Percentiles rank a stretch among this genome's conserved stretches.
phyloP scores from a whole-genome alignment of 2,113 vertebrate species.

The Megaleporinus macrocephalus region DNA sequence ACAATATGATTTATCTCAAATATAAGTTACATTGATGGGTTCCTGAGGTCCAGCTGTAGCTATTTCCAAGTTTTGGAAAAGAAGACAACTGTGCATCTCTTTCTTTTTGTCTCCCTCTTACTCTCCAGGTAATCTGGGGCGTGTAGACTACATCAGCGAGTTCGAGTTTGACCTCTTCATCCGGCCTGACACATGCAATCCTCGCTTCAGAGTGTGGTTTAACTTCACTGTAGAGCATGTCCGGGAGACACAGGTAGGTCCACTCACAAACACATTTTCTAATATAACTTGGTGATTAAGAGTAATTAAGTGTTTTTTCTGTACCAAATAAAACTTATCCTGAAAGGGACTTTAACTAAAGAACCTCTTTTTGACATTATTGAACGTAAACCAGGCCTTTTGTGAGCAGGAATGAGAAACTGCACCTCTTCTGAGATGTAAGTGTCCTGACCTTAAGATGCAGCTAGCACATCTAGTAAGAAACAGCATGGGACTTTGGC shows the following conservation, averaged over 20 bases:
- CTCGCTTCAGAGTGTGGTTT: conserved; percentile 98
- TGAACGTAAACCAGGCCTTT: neutral
- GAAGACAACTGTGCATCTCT: conserved; percentile 10
- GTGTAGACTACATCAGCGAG: conserved; percentile 92
- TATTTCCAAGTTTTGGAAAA: neutral
- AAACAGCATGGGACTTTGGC: conserved; percentile 7
- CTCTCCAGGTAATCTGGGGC: conserved; percentile 89
- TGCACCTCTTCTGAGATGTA: neutral
- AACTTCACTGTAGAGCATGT: conserved; percentile 98
- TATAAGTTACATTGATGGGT: neutral
- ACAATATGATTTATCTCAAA: too few relatives aligned
- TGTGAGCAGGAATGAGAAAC: neutral
- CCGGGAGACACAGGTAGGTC: conserved; percentile 89
- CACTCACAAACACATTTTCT: neutral
- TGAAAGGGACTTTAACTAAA: neutral
- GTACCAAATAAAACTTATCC: neutral
- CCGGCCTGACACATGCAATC: conserved; percentile 96
- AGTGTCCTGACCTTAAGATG: neutral
- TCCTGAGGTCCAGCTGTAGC: neutral
- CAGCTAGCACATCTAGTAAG: neutral
- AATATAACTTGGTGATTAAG: neutral
- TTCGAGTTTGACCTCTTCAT: conserved; percentile 99
- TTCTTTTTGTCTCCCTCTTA: neutral
- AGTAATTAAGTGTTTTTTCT: neutral
- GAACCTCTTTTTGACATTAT: neutral